Conservation (phyloP, 2,797 vertebrate species). For the Triplophysa yarkandensis region DNA sequence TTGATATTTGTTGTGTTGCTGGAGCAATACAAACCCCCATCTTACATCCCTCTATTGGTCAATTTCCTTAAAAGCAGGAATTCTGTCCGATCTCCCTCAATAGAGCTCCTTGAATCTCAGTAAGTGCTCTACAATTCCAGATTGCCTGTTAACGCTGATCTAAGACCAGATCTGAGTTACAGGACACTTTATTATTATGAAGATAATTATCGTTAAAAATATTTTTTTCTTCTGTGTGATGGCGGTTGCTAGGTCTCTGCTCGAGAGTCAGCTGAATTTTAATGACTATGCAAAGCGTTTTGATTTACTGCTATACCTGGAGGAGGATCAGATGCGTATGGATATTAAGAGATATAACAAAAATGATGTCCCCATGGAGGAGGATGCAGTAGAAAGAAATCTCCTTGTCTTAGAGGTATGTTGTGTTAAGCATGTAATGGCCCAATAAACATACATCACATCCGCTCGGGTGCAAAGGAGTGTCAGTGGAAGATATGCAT, state of each 20-base stretch:
- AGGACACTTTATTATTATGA: neutral
- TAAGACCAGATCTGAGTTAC: neutral
- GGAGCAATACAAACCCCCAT: neutral
- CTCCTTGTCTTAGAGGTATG: slow-evolving; percentile 82
- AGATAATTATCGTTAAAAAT: neutral
- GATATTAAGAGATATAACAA: slow-evolving; percentile 90
- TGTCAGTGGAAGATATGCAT: no score
- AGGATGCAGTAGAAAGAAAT: slow-evolving; percentile 61
- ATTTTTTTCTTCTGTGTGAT: neutral
- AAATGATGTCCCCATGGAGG: slow-evolving; percentile 67
- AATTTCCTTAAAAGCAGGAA: slow-evolving; percentile 25
- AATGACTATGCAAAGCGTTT: slow-evolving; percentile 81
- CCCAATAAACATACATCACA: neutral
- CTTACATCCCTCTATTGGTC: slow-evolving; percentile 52
- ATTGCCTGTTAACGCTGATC: neutral
- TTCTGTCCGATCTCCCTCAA: fast-evolving
- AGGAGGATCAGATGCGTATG: slow-evolving; percentile 88
- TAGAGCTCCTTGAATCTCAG: slow-evolving; percentile 39
- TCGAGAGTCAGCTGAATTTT: slow-evolving; percentile 71
- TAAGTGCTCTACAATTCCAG: slow-evolving; percentile 39
- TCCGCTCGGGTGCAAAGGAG: neutral
- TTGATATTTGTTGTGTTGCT: slow-evolving; percentile 46
- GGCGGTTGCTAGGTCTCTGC: slow-evolving; percentile 60
- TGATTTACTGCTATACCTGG: slow-evolving; percentile 83
- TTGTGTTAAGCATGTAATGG: neutral